A percentile compares a stretch with the other conserved stretches of the same genome.
Conservation (phyloP, 2,797 vertebrate species). For the Galago senegalensis region DNA sequence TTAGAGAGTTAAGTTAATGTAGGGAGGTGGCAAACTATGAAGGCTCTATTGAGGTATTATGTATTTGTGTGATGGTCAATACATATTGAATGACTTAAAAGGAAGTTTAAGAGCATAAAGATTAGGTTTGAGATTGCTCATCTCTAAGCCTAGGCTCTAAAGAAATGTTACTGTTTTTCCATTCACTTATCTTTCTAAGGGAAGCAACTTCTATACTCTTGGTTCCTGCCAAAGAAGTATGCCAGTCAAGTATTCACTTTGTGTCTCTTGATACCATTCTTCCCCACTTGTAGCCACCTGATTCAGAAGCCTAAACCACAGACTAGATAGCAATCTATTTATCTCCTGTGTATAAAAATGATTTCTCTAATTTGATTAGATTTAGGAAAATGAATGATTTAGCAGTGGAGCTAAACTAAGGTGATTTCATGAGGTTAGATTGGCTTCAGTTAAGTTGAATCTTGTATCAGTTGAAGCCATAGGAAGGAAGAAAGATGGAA, state of each 20-base stretch:
- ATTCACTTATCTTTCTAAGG: not conserved
- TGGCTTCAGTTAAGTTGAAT: constrained; percentile 57
- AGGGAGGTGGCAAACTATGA: too few species aligned
- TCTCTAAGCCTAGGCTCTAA: constrained; percentile 3
- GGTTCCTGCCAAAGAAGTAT: not conserved
- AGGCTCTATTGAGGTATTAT: not conserved
- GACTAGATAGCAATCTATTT: not conserved
- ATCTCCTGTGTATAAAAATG: not conserved
- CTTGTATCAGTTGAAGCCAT: not conserved
- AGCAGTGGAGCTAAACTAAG: constrained; percentile 12
- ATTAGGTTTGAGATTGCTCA: constrained; percentile 25
- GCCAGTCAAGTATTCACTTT: not conserved
- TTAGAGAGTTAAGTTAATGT: too few species aligned
- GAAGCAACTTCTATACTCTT: not conserved
- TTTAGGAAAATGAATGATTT: constrained; percentile 38
- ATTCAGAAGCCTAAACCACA: not conserved
- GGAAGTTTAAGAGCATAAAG: not conserved
- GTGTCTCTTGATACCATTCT: constrained; percentile 11
- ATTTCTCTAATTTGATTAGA: constrained; percentile 42
- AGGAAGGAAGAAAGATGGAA: not conserved
- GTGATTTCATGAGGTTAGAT: constrained; percentile 33
- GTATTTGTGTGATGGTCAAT: not conserved
- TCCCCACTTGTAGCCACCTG: not conserved
- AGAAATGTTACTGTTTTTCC: constrained; percentile 5
- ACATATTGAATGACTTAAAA: constrained; percentile 22